These are phyloP conservation scores for Cantharis lateralis DNA, from an alignment of 2,888 invertebrate genomes.

Conservation along the genomic window DNA sequence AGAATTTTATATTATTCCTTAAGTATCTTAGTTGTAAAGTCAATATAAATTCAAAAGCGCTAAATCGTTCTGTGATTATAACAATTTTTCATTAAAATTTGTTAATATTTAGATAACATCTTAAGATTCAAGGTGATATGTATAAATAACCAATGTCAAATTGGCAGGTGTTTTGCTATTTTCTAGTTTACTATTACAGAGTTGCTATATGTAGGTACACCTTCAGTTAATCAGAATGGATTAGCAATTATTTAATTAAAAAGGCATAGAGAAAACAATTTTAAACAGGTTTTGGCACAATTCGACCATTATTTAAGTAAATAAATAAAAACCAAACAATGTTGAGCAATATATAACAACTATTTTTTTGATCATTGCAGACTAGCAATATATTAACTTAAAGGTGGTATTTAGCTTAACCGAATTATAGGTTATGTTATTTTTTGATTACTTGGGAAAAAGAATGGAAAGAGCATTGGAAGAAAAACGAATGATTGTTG, in stretches of 20 bases:
- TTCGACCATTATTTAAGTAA: not conserved
- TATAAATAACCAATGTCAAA: conserved; percentile 3
- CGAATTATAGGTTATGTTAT: too few species aligned
- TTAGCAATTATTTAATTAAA: not conserved
- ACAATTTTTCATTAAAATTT: conserved; percentile 21
- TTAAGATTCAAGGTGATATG: conserved; percentile 1
- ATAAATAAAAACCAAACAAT: too few species aligned
- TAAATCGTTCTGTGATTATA: not conserved
- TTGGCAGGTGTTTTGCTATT: conserved; percentile 1
- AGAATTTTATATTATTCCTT: not conserved
- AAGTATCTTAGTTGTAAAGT: too few species aligned
- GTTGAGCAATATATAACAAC: too few species aligned
- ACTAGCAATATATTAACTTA: too few species aligned
- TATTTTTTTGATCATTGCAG: too few species aligned
- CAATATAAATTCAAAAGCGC: not conserved
- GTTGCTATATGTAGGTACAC: not conserved
- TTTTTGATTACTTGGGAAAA: too few species aligned
- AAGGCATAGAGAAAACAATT: not conserved
- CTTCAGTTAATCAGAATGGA: not conserved
- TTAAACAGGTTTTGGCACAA: not conserved
- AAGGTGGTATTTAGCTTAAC: too few species aligned
- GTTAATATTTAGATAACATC: conserved; percentile 22
- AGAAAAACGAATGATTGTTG: not conserved
- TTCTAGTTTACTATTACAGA: not conserved
- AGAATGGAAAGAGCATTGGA: too few species aligned